Percentiles rank a stretch among this genome's conserved stretches.
Conservation (phyloP, 2,113 vertebrate species). For the Pelecanoides urinatrix region DNA sequence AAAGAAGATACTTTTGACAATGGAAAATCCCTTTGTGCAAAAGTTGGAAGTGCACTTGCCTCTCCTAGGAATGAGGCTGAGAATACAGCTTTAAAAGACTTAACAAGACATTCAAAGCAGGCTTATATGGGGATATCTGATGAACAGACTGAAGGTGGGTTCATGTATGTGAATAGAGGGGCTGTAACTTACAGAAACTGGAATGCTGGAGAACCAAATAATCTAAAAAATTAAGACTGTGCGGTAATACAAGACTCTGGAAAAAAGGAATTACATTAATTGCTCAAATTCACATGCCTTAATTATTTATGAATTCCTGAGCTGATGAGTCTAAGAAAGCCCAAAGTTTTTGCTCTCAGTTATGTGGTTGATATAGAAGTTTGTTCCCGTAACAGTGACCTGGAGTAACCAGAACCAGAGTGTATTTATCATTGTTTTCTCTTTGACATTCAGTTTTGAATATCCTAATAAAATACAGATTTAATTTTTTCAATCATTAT, state of each 20-base stretch:
- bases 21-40: neutral
- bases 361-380: neutral
- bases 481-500: neutral
- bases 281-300: neutral
- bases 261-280: neutral
- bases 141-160: neutral
- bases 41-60: neutral
- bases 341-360: neutral
- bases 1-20: neutral
- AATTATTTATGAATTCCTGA: conserved; percentile 14
- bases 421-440: neutral
- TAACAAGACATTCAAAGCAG: neutral
- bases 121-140: neutral
- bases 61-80: neutral
- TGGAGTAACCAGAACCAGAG: neutral
- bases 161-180: neutral
- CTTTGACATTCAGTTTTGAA: neutral
- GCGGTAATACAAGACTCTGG: neutral
- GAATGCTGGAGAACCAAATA: neutral
- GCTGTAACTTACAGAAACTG: neutral
- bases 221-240: neutral
- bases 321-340: neutral
- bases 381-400: neutral
- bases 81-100: neutral
- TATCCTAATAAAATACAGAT: neutral